A percentile compares a stretch with the other conserved stretches of the same genome.
phyloP scores from a whole-genome alignment of 2,888 invertebrate genomes.

The Drosophila quinaria region DNA sequence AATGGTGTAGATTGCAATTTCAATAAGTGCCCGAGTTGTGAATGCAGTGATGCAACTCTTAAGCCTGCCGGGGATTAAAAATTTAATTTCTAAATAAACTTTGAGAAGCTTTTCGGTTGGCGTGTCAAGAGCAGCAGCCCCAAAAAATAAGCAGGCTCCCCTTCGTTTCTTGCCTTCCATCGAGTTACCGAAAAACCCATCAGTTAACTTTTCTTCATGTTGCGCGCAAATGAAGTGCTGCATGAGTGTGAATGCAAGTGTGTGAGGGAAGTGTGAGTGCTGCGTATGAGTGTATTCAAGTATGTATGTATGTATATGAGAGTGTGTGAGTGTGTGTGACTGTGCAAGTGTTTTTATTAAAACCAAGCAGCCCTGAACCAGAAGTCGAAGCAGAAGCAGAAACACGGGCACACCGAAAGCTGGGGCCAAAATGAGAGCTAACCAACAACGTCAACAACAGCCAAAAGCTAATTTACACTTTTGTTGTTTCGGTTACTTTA shows the following conservation, averaged over 20 bases:
- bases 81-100: conserved; percentile 79
- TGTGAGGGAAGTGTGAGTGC: conserved; percentile 54
- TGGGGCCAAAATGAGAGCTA: conserved; percentile 29
- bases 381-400: conserved; percentile 19
- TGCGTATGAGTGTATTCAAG: conserved; percentile 62
- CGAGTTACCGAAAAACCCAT: conserved; percentile 57
- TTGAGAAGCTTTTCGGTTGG: conserved; percentile 59
- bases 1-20: conserved; percentile 36
- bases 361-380: conserved; percentile 56
- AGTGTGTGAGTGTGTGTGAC: conserved; percentile 28
- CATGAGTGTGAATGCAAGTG: conserved; percentile 62
- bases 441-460: conserved; percentile 81
- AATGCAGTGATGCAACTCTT: conserved; percentile 50
- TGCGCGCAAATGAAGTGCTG: conserved; percentile 72
- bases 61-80: conserved; percentile 36
- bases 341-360: conserved; percentile 79
- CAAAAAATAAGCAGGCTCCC: conserved; percentile 49
- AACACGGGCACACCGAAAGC: conserved; percentile 16
- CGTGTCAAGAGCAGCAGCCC: conserved; percentile 68
- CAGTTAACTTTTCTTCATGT: conserved; percentile 67
- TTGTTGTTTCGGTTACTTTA: conserved; percentile 81
- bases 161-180: not conserved
- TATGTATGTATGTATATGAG: conserved; percentile 27
- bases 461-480: conserved; percentile 82
- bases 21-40: conserved; percentile 31